These are phyloP conservation scores for Enteromius treurensis DNA, from an alignment of 2,797 vertebrate genomes.

Conservation along the genomic window DNA sequence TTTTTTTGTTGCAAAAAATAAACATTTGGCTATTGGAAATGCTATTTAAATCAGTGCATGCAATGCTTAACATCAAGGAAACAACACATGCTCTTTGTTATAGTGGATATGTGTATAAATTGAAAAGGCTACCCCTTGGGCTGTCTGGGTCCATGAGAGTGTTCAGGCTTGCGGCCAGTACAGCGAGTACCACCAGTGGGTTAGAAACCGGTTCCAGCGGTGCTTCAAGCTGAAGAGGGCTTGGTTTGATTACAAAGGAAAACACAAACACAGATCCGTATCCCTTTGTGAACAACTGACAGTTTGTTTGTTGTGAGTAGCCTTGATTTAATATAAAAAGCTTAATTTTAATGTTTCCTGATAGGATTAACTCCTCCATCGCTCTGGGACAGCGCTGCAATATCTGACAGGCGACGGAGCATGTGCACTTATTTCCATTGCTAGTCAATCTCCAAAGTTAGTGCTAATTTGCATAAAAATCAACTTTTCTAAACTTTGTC, in stretches of 20 bases:
- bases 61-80: not conserved
- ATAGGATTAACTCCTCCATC: not conserved
- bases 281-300: not conserved
- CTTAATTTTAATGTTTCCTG: not conserved
- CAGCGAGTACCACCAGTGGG: not conserved
- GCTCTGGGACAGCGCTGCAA: not conserved
- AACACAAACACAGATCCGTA: not conserved
- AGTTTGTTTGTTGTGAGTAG: not conserved
- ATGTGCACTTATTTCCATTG: not conserved
- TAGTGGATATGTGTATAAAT: not conserved
- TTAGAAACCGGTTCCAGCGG: not conserved
- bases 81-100: not conserved
- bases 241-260: not conserved
- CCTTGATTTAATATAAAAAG: not conserved
- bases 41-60: not conserved
- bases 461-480: slow-evolving; percentile 9
- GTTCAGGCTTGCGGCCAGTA: not conserved
- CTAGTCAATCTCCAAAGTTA: not conserved
- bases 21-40: not conserved
- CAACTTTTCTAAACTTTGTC: slow-evolving; percentile 22
- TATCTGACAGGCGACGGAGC: not conserved
- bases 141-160: not conserved
- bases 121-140: not conserved
- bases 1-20: not conserved
- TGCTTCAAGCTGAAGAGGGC: not conserved